These are phyloP conservation scores for Pteropus alecto DNA, from an alignment of 2,113 vertebrate genomes.

Conservation along the genomic window DNA sequence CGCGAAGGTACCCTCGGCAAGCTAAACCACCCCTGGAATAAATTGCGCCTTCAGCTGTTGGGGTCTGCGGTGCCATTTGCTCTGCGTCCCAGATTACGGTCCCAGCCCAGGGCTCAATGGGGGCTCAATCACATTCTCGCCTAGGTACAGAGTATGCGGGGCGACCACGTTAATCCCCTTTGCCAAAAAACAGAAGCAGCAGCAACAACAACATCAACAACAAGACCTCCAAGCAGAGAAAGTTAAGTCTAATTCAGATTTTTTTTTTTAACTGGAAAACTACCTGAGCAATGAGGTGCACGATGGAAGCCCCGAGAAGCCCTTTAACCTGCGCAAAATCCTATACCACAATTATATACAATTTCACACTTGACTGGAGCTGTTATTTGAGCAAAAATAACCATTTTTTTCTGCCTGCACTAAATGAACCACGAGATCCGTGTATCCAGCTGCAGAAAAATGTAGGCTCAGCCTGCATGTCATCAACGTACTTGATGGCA, in stretches of 20 bases:
- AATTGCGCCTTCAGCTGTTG: not conserved
- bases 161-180: constrained; percentile 6
- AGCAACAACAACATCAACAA: not conserved
- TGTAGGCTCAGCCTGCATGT: not conserved
- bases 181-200: not conserved
- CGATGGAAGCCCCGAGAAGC: constrained; percentile 55
- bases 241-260: constrained; percentile 45
- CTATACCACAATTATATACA: constrained; percentile 71
- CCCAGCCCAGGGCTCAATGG: too few species aligned
- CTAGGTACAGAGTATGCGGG: not conserved
- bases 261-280: constrained; percentile 52
- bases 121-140: not conserved
- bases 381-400: constrained; percentile 63
- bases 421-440: constrained; percentile 46
- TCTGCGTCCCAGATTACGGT: not conserved
- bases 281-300: constrained; percentile 67
- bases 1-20: not conserved
- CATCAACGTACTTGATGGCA: not conserved
- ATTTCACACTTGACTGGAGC: constrained; percentile 66
- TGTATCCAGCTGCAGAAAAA: constrained; percentile 27
- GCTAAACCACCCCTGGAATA: not conserved
- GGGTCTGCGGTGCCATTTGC: not conserved
- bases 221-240: constrained; percentile 15
- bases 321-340: constrained; percentile 70
- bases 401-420: constrained; percentile 60